A percentile compares a stretch with the other conserved stretches of the same genome.
phyloP scores from a whole-genome alignment of 2,888 invertebrate genomes.

The Acronicta aceris region DNA sequence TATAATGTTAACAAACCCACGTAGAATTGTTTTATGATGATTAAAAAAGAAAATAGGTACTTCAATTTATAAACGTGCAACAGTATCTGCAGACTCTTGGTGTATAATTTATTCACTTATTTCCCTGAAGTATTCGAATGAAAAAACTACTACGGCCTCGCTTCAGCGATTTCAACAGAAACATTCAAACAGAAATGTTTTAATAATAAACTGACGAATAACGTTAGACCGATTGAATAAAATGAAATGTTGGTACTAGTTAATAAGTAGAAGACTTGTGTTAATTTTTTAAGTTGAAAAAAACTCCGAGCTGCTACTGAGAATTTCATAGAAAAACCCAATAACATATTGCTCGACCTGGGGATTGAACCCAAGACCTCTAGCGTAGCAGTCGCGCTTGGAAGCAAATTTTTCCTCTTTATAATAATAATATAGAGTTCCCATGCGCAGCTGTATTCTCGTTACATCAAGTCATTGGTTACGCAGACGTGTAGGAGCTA shows the following conservation, averaged over 20 bases:
- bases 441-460: too few relatives aligned
- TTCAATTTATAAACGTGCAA: slow-evolving; percentile 12
- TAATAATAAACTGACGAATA: slow-evolving; percentile 20
- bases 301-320: too few relatives aligned
- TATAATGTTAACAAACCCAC: neutral
- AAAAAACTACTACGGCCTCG: slow-evolving; percentile 37
- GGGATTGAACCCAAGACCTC: too few relatives aligned
- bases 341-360: too few relatives aligned
- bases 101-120: slow-evolving; percentile 31
- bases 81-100: slow-evolving; percentile 6
- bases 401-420: too few relatives aligned
- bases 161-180: slow-evolving; percentile 34
- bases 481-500: too few relatives aligned
- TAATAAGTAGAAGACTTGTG: too few relatives aligned
- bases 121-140: slow-evolving; percentile 20
- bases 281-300: too few relatives aligned
- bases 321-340: too few relatives aligned
- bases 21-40: slow-evolving; percentile 17
- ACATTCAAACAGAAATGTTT: slow-evolving; percentile 8
- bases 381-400: too few relatives aligned
- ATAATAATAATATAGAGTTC: too few relatives aligned
- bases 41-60: slow-evolving; percentile 20
- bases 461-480: too few relatives aligned
- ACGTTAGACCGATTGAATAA: slow-evolving; percentile 9
- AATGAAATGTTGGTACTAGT: slow-evolving; percentile 18